phyloP scores from a whole-genome alignment of 2,888 invertebrate genomes.

The Parnassius orleans region DNA sequence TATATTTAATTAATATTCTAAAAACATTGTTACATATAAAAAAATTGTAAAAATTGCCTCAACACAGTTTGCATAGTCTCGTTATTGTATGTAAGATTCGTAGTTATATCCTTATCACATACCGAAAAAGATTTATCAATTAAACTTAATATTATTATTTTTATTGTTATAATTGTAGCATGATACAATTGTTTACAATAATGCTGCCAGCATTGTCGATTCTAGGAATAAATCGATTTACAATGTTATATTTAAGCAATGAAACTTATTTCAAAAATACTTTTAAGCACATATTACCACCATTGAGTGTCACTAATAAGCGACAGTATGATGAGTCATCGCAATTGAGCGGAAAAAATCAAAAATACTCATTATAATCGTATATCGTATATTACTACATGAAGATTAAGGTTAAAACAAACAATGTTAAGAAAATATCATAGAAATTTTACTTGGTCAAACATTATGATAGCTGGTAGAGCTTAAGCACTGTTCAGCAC shows the following conservation, averaged over 20 bases:
- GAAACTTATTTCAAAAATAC: too few species aligned
- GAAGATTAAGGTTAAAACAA: not conserved
- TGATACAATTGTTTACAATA: conserved; percentile 8
- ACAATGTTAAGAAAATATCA: not conserved
- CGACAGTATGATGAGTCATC: too few species aligned
- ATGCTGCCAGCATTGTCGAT: too few species aligned
- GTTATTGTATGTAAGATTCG: too few species aligned
- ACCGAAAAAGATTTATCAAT: conserved; percentile 9
- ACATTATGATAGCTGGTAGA: not conserved
- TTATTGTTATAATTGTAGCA: not conserved
- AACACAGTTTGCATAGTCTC: too few species aligned
- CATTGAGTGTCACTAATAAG: too few species aligned
- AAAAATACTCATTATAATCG: too few species aligned
- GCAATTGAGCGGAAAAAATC: too few species aligned
- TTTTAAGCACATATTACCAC: too few species aligned
- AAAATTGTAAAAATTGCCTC: not conserved
- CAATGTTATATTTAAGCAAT: too few species aligned
- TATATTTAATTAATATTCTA: not conserved
- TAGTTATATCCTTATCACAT: not conserved
- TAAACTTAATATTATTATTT: conserved; percentile 2
- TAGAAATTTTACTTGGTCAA: not conserved
- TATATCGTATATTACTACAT: too few species aligned
- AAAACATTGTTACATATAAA: not conserved
- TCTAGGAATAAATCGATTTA: too few species aligned
- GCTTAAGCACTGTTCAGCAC: conserved; percentile 30